Conservation (phyloP, 2,888 invertebrate genomes). For the Dexiosoma caninum region DNA sequence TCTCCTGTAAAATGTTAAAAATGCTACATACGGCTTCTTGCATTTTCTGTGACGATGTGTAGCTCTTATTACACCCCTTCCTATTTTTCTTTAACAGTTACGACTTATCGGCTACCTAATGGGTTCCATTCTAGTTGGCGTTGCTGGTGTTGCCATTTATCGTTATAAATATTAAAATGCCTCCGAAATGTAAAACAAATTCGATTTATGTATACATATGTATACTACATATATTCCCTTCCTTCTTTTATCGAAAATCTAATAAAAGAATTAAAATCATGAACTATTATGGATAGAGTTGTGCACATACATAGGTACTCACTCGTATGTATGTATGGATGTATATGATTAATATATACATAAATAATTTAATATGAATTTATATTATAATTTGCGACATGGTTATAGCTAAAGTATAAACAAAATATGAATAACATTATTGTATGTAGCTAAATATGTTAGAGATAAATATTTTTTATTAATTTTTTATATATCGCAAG, state of each 20-base stretch:
- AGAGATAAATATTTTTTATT: not conserved
- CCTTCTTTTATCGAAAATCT: not conserved
- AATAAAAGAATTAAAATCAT: not conserved
- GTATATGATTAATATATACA: not conserved
- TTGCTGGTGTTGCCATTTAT: slow-evolving; percentile 86
- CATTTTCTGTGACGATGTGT: too few species aligned
- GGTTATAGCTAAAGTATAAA: not conserved
- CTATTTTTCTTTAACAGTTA: slow-evolving; percentile 69
- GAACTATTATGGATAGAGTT: too few species aligned
- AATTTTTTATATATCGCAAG: not conserved
- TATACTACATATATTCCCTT: too few species aligned
- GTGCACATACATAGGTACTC: not conserved
- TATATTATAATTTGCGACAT: slow-evolving; percentile 3
- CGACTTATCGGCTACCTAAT: slow-evolving; percentile 77
- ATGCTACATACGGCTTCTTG: too few species aligned
- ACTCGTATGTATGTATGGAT: not conserved
- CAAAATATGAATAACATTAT: not conserved
- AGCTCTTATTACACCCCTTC: too few species aligned
- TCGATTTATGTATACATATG: too few species aligned
- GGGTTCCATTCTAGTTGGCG: slow-evolving; percentile 85
- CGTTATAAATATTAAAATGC: slow-evolving; percentile 81
- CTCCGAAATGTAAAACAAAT: not conserved
- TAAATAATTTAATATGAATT: slow-evolving; percentile 24
- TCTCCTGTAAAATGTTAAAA: too few species aligned
- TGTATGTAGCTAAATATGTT: not conserved